These are phyloP conservation scores for Notechis scutatus DNA, from an alignment of 2,113 vertebrate genomes.

Conservation along the genomic window DNA sequence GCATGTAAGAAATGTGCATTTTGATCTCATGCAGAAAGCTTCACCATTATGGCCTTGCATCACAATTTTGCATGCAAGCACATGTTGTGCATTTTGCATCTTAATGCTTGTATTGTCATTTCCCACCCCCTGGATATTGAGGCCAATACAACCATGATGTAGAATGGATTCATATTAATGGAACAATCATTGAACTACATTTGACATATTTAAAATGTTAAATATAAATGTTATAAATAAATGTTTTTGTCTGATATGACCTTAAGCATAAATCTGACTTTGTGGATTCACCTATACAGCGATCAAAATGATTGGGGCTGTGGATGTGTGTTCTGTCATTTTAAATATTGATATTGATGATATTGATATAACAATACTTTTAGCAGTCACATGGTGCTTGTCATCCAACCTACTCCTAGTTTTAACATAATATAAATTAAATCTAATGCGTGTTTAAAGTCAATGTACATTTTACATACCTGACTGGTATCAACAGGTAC, in stretches of 20 bases:
- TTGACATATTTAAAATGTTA: background rate
- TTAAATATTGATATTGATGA: background rate
- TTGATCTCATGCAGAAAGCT: background rate
- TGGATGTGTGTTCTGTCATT: background rate
- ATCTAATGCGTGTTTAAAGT: background rate
- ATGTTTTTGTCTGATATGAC: background rate
- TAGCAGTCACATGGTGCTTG: background rate
- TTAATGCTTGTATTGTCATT: background rate
- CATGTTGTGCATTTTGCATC: background rate
- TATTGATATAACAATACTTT: background rate
- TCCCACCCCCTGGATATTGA: background rate
- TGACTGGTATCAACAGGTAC: conserved; percentile 91
- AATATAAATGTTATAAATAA: background rate
- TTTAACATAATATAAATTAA: background rate
- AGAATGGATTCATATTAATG: background rate
- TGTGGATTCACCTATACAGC: background rate
- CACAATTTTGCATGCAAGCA: background rate
- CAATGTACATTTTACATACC: conserved; percentile 61
- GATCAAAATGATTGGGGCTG: background rate
- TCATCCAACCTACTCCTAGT: background rate
- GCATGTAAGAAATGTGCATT: background rate
- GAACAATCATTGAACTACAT: background rate
- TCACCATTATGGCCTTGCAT: background rate
- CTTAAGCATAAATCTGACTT: background rate
- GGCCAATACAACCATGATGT: background rate